Evolutionary conservation across 2,113 vertebrate genomes (phyloP), one percentile per base, ranked within the genome.

Genomic region (Nerophis ophidion): DNA sequence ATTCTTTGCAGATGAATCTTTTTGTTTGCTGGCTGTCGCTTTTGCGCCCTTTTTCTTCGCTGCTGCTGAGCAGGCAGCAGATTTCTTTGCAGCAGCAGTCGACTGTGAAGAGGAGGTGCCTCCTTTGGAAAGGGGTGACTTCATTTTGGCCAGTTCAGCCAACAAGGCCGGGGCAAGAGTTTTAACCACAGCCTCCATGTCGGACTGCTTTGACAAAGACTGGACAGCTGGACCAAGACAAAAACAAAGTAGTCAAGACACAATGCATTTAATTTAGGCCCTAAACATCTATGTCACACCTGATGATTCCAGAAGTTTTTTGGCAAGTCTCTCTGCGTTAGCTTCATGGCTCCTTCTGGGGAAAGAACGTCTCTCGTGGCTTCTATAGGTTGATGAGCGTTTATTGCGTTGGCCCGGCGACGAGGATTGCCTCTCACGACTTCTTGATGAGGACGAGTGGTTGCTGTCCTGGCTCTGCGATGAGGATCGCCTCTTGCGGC

Each of bases 61-160:
- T 33, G 8, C 2, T 5, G 61, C 61, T 1, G 64, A 26, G 9
- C 55, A 33, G 8, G 60, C 8, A 36, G 61, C 11, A 15, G 47
- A 47, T 33, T 9, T 34, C 44, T 69, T 65, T 12, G 14, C 26
- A 8, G 12, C 40, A 8, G 9, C 7, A 8, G 52, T 48, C 7
- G 35, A n/a, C 9, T 17, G 19, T n/a, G 35, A 17, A 34, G 48
- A 38, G 0, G 38, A 34, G 5, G 35, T 53, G 19, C 16, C 47
- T 66, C 49, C 64, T 69, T 55, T 71, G 8, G 57, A 26, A 7
- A 57, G 57, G 12, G 72, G n/a, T 4, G 74, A 63, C 26, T 77
- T 81, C 57, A 81, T 81, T 66, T 87, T 88, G 36, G 75, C 64
- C 8, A 88, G 47, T 56, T 87, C 80, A 1, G 79, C 82, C 51